Percentiles rank a stretch among this genome's conserved stretches.
phyloP scores from a whole-genome alignment of 92 coral and sea anemone genomes.

The Virgularia gustaviana region DNA sequence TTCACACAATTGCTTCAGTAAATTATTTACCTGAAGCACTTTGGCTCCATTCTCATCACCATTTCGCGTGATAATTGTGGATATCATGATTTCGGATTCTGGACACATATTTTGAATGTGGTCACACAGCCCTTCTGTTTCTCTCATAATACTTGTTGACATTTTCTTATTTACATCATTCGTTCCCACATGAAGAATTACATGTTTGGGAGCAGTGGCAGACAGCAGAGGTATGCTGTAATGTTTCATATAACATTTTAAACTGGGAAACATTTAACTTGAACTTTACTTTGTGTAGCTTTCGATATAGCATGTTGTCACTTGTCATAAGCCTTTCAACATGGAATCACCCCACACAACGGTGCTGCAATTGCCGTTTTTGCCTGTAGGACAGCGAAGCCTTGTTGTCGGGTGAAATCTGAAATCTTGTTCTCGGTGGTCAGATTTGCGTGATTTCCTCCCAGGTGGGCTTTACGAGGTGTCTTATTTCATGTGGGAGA shows the following conservation, averaged over 20 bases:
- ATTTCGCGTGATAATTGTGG: neutral
- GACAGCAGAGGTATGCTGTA: neutral
- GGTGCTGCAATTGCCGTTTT: neutral
- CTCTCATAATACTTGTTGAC: neutral
- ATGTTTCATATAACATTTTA: neutral
- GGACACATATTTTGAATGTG: neutral
- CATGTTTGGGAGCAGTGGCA: neutral
- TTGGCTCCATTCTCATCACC: neutral
- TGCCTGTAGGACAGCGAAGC: neutral
- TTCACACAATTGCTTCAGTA: too few relatives aligned
- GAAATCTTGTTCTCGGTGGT: too few relatives aligned
- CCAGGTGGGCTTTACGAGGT: too few relatives aligned
- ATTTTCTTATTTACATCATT: neutral
- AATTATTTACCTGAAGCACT: too few relatives aligned
- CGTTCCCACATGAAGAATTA: constrained; percentile 2
- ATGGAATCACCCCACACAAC: neutral
- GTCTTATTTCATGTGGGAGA: too few relatives aligned
- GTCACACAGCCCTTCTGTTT: neutral
- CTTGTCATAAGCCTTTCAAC: neutral
- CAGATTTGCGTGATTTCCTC: too few relatives aligned
- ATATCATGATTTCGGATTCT: neutral
- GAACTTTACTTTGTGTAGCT: neutral
- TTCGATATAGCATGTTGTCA: neutral
- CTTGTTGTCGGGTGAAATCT: too few relatives aligned
- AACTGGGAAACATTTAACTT: neutral